Base-by-base conservation (phyloP, 2,113 vertebrate genomes). In the Ciconia maguari region DNA sequence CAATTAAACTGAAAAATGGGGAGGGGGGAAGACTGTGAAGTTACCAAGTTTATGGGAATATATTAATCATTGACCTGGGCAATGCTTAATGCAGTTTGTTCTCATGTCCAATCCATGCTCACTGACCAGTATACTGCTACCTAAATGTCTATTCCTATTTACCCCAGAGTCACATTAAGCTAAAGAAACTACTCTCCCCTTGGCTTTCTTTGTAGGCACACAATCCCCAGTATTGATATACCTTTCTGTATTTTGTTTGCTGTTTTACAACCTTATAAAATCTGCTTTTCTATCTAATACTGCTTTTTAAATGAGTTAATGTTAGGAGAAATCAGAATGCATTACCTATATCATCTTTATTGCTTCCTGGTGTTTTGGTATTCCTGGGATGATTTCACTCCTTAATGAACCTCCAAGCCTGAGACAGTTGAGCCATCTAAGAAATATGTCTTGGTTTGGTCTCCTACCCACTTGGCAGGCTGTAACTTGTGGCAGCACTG, bases 301-400 rank as follows among this genome's bases (percentile, higher is more conserved):
- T 65, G 48, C 55, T 80, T 96, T 96, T 93, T 92, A 92, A 96
- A 94, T 93, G 48, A 94, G 75, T 92, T 93, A 94, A 96, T 95
- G 80, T 75, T 44, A 91, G 68, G 29, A 81, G 64, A 96, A 92
- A 96, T 85, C 68, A 88, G 90, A 95, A 93, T 91, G 61, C 72
- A 93, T 95, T 96, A 93, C 87, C 80, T 95, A 60, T 74, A 83
- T 95, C 91, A 92, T 88, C 90, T 94, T 95, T 90, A 91, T 90
- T 91, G 74, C 88, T 46, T 93, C 57, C 64, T 72, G 46, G 68
- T 91, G 78, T 92, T 95, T 91, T 90, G 96, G 83, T 92, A 93
- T 96, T 94, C 93, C 34, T 87, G 74, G 78, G 70, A 90, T 89
- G 82, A 87, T 88, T 95, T 95, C 78, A 82, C 24, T 75, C 92